Conservation (phyloP, 2,888 invertebrate species). For the Spialia ferax region DNA sequence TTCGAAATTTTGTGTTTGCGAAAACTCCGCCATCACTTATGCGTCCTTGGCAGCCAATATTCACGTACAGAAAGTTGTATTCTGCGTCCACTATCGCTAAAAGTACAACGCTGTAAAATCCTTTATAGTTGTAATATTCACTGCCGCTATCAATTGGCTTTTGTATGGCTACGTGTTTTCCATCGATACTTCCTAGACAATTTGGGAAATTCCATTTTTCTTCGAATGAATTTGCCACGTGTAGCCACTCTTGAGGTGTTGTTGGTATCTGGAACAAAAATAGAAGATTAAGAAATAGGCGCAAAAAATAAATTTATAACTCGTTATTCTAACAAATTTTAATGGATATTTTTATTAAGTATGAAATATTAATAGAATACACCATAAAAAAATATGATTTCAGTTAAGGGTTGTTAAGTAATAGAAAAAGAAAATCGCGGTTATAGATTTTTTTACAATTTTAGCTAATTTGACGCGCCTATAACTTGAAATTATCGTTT, state of each 20-base stretch:
- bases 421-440: conserved; percentile 41
- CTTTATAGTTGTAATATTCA: conserved; percentile 42
- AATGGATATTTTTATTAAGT: conserved; percentile 12
- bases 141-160: not conserved
- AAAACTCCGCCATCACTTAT: conserved; percentile 48
- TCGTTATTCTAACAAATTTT: conserved; percentile 45
- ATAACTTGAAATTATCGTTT: conserved; percentile 45
- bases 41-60: conserved; percentile 45
- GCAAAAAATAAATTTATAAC: conserved; percentile 36
- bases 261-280: conserved; percentile 42
- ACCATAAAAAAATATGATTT: conserved; percentile 42
- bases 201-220: conserved; percentile 15
- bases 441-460: conserved; percentile 39
- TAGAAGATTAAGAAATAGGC: conserved; percentile 41
- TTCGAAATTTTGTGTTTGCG: conserved; percentile 41
- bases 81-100: conserved; percentile 46
- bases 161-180: conserved; percentile 11
- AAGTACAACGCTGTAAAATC: conserved; percentile 44
- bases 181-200: conserved; percentile 7
- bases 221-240: conserved; percentile 42
- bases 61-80: conserved; percentile 46
- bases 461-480: conserved; percentile 41
- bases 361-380: conserved; percentile 4
- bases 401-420: conserved; percentile 44
- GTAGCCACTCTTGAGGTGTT: conserved; percentile 44